phyloP scores from a whole-genome alignment of 2,113 vertebrate genomes.

The Alligator mississippiensis region DNA sequence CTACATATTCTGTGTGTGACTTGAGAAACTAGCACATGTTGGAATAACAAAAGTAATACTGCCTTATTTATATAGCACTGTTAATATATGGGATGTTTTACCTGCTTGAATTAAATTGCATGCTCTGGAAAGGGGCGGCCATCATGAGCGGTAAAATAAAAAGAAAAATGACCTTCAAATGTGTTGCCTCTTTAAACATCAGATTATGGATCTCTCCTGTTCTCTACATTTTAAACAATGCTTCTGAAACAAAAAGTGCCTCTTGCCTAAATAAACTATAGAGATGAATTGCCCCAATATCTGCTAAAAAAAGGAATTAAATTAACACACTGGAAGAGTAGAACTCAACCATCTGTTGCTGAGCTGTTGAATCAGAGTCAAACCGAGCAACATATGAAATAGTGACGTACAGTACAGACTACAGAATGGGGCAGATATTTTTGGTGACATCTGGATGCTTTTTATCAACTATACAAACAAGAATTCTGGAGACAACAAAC shows the following conservation, averaged over 20 bases:
- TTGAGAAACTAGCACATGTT: conserved; percentile 33
- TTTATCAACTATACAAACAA: conserved; percentile 53
- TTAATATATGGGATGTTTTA: conserved; percentile 51
- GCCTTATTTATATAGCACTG: conserved; percentile 49
- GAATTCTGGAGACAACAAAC: conserved; percentile 39
- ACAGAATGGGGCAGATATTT: conserved; percentile 55
- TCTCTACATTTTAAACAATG: conserved; percentile 24
- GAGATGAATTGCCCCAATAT: conserved; percentile 43
- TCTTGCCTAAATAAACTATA: conserved; percentile 47
- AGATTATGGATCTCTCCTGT: neutral
- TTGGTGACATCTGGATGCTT: conserved; percentile 68
- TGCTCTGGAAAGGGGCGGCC: neutral
- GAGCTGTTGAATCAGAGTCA: conserved; percentile 62
- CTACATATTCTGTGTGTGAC: conserved; percentile 15
- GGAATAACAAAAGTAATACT: conserved; percentile 10
- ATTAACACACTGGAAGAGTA: conserved; percentile 46
- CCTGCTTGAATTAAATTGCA: conserved; percentile 27
- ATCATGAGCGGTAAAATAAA: conserved; percentile 11
- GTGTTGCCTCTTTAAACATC: neutral
- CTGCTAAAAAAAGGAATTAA: conserved; percentile 31
- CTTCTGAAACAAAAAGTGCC: conserved; percentile 21
- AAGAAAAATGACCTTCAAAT: neutral
- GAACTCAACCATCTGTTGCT: conserved; percentile 67
- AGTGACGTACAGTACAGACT: conserved; percentile 32
- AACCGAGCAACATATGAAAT: conserved; percentile 39